phyloP scores from a whole-genome alignment of 2,888 invertebrate species.

The Melieria crassipennis region DNA sequence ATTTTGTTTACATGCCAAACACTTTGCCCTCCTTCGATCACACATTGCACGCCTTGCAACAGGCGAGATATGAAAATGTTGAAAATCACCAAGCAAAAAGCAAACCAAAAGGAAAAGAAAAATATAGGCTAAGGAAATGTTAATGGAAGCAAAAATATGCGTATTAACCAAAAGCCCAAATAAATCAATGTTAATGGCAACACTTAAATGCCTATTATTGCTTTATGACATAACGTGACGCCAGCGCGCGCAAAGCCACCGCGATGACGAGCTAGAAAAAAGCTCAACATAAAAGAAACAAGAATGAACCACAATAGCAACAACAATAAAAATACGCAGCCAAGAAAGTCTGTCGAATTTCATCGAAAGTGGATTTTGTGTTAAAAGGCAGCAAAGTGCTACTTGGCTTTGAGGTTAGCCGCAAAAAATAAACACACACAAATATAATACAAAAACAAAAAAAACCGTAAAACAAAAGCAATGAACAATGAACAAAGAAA shows the following conservation, averaged over 20 bases:
- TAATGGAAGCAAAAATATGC: background rate
- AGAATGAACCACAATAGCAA: too few relatives aligned
- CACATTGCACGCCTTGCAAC: background rate
- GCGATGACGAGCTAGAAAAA: background rate
- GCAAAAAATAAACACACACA: too few relatives aligned
- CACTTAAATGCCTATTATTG: constrained; percentile 38
- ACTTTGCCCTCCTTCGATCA: background rate
- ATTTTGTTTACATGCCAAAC: constrained; percentile 14
- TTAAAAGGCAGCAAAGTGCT: background rate
- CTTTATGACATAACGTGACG: constrained; percentile 29
- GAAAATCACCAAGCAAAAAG: background rate
- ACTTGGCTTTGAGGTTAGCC: too few relatives aligned
- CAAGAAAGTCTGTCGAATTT: background rate
- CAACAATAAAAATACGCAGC: background rate
- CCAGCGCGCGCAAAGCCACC: background rate
- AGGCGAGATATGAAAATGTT: background rate
- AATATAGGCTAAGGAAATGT: background rate
- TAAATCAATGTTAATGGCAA: constrained; percentile 39
- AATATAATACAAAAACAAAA: too few relatives aligned
- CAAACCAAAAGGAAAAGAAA: background rate
- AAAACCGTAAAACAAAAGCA: too few relatives aligned
- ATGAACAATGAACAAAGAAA: too few relatives aligned
- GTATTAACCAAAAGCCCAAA: background rate
- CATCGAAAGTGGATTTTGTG: background rate
- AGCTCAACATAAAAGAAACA: too few relatives aligned